Percentiles rank a stretch among this genome's conserved stretches.
Evolutionary conservation across 1,140 invertebrate species (phyloP).

Genomic region (Lamellibrachia luymesi): DNA sequence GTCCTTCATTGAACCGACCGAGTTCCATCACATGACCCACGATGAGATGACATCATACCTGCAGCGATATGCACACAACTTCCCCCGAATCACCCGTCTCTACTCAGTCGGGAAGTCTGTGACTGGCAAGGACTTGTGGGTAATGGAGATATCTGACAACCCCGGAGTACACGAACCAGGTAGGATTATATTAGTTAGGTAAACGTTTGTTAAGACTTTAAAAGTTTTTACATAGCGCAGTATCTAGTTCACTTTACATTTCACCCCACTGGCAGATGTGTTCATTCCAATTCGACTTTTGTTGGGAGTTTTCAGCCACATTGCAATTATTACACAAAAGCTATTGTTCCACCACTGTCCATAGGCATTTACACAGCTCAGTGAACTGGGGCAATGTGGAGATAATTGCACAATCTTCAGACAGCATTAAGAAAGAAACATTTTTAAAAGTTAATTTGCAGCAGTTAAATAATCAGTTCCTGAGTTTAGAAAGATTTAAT

Average conservation of each 20-base stretch:
- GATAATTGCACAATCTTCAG: background rate
- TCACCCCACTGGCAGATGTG: background rate
- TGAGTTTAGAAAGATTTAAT: too few species aligned
- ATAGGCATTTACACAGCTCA: background rate
- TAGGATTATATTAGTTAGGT: slow-evolving; percentile 59
- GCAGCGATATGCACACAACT: slow-evolving; percentile 72
- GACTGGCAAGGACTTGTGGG: slow-evolving; percentile 84
- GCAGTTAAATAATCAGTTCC: too few species aligned
- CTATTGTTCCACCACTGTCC: background rate
- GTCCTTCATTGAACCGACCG: slow-evolving; percentile 44
- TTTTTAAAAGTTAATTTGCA: too few species aligned
- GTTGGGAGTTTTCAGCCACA: too few species aligned
- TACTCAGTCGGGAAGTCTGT: slow-evolving; percentile 51
- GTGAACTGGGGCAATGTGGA: background rate
- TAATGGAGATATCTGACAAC: slow-evolving; percentile 83
- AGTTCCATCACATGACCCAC: slow-evolving; percentile 87
- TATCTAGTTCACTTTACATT: background rate
- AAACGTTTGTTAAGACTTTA: background rate
- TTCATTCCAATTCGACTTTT: too few species aligned
- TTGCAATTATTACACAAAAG: background rate
- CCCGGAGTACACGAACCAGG: slow-evolving; percentile 84
- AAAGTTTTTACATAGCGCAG: background rate
- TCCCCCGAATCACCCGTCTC: slow-evolving; percentile 63
- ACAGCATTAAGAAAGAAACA: too few species aligned
- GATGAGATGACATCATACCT: slow-evolving; percentile 82